phyloP scores from a whole-genome alignment of 2,113 vertebrate species.

The Gavialis gangeticus region DNA sequence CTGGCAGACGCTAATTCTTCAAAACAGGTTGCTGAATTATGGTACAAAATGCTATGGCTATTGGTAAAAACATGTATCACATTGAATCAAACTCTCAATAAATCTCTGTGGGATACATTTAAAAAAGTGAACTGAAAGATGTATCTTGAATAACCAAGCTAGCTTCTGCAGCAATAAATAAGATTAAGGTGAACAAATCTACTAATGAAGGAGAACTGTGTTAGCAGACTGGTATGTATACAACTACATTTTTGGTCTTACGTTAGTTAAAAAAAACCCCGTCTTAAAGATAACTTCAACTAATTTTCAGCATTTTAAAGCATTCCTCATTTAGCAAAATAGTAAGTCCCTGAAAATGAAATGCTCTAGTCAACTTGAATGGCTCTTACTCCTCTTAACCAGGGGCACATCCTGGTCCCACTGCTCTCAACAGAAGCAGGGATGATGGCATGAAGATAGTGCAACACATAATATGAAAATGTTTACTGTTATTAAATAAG shows the following conservation, averaged over 20 bases:
- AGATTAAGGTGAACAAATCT: conserved; percentile 14
- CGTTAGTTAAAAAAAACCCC: conserved; percentile 65
- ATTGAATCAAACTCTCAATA: conserved; percentile 40
- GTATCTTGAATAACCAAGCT: conserved; percentile 39
- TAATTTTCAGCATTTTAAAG: conserved; percentile 62
- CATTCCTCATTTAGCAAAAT: conserved; percentile 59
- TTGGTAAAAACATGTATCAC: neutral
- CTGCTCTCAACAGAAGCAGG: conserved; percentile 7
- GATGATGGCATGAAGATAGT: conserved; percentile 51
- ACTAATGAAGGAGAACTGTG: conserved; percentile 40
- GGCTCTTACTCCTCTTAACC: conserved; percentile 56
- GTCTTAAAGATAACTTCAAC: conserved; percentile 47
- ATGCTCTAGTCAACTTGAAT: conserved; percentile 24
- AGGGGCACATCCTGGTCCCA: conserved; percentile 42
- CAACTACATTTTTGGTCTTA: conserved; percentile 63
- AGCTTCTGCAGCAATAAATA: conserved; percentile 72
- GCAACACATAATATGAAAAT: conserved; percentile 58
- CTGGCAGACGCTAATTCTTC: neutral
- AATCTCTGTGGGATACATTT: conserved; percentile 26
- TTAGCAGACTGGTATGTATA: conserved; percentile 51
- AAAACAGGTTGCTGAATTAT: neutral
- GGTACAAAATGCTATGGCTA: neutral
- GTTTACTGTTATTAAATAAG: conserved; percentile 58
- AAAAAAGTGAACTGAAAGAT: conserved; percentile 45
- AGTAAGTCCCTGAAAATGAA: conserved; percentile 74